These are phyloP conservation scores for Serrognathus titanus DNA, from an alignment of 2,888 invertebrate genomes.

Conservation along the genomic window DNA sequence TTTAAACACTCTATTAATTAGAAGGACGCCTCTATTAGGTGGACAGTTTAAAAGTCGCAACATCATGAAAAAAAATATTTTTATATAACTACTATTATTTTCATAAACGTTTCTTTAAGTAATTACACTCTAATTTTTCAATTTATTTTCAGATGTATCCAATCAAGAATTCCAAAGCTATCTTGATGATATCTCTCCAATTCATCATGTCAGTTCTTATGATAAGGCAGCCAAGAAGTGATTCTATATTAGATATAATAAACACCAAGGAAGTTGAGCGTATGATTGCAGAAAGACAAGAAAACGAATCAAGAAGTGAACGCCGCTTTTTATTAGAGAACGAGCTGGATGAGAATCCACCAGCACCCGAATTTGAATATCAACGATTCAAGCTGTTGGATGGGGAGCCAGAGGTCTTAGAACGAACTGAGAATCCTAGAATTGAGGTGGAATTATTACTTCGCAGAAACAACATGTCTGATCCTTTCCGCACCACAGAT, in stretches of 20 bases:
- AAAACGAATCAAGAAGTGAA: slow-evolving; percentile 44
- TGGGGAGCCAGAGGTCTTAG: slow-evolving; percentile 22
- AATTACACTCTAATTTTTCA: neutral
- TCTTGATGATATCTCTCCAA: slow-evolving; percentile 17
- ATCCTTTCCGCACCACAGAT: slow-evolving; percentile 39
- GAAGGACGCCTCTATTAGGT: no score
- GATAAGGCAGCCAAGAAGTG: slow-evolving; percentile 33
- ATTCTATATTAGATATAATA: slow-evolving; percentile 61
- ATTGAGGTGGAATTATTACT: slow-evolving; percentile 42
- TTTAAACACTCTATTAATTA: no score
- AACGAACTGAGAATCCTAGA: slow-evolving; percentile 34
- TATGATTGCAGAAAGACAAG: slow-evolving; percentile 51
- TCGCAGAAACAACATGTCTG: slow-evolving; percentile 40
- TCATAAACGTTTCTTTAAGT: no score
- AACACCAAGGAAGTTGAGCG: slow-evolving; percentile 60
- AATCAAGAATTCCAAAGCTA: slow-evolving; percentile 15
- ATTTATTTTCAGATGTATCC: slow-evolving; percentile 29
- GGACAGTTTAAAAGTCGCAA: no score
- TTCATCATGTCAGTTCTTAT: slow-evolving; percentile 16
- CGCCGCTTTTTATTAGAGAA: slow-evolving; percentile 54
- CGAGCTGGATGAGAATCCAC: slow-evolving; percentile 55
- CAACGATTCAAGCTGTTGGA: slow-evolving; percentile 31
- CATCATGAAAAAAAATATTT: no score
- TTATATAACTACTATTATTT: no score
- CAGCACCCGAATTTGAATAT: slow-evolving; percentile 48